These are phyloP conservation scores for Austrofundulus limnaeus DNA, from an alignment of 2,113 vertebrate genomes.

Conservation along the genomic window DNA sequence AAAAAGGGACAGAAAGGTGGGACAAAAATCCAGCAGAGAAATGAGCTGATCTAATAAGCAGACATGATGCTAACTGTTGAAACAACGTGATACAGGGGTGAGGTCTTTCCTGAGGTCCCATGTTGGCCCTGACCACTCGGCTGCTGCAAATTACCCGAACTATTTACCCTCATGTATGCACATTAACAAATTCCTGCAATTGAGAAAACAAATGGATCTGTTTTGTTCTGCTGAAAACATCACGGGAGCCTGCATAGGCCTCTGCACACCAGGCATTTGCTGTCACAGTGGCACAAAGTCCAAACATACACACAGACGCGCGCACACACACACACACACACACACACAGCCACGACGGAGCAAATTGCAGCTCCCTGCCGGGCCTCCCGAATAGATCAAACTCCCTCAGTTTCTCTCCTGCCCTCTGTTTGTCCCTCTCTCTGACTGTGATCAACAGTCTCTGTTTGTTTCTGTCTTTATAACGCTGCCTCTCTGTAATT, in stretches of 20 bases:
- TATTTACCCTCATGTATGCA: conserved; percentile 69
- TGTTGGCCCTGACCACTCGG: conserved; percentile 56
- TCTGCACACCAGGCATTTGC: conserved; percentile 72
- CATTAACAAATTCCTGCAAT: conserved; percentile 76
- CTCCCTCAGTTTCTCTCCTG: conserved; percentile 22
- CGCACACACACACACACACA: too few species aligned
- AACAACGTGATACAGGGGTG: conserved; percentile 1
- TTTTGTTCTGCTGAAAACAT: conserved; percentile 64
- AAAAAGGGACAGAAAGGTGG: not conserved
- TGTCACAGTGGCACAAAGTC: conserved; percentile 46
- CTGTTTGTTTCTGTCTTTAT: conserved; percentile 24
- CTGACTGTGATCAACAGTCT: conserved; percentile 12
- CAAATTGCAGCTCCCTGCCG: conserved; percentile 47
- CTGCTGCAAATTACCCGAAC: conserved; percentile 72
- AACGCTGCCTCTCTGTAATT: conserved; percentile 20
- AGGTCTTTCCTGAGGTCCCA: conserved; percentile 47
- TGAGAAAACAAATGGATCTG: conserved; percentile 76
- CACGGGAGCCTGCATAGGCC: conserved; percentile 69
- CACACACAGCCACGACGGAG: conserved; percentile 42
- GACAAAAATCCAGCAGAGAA: conserved; percentile 5
- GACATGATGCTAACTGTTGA: conserved; percentile 17
- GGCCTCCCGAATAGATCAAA: conserved; percentile 48
- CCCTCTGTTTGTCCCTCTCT: conserved; percentile 15
- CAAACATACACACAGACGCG: conserved; percentile 36
- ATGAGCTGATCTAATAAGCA: conserved; percentile 3